These are phyloP conservation scores for Calliopsis andreniformis DNA, from an alignment of 1,140 invertebrate genomes.

Conservation along the genomic window DNA sequence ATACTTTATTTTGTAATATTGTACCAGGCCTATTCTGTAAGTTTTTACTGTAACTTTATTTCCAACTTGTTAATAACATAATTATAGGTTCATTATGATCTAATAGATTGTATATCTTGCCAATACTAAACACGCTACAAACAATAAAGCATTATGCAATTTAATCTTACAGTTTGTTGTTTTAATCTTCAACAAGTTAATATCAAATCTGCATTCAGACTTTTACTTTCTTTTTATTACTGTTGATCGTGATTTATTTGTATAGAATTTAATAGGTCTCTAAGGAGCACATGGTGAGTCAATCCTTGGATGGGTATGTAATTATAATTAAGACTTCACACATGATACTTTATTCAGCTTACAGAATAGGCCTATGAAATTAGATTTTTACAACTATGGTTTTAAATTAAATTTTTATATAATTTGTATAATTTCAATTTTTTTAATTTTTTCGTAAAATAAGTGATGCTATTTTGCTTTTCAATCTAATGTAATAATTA, in stretches of 20 bases:
- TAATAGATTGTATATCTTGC: constrained; percentile 77
- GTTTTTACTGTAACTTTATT: constrained; percentile 62
- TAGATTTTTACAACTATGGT: too few species aligned
- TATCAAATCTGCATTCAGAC: neutral
- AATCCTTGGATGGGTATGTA: constrained; percentile 70
- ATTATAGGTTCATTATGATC: constrained; percentile 62
- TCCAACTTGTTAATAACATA: constrained; percentile 54
- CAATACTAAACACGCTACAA: constrained; percentile 71
- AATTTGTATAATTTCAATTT: neutral
- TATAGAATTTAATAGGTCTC: constrained; percentile 35
- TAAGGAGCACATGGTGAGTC: constrained; percentile 45
- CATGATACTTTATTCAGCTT: constrained; percentile 60
- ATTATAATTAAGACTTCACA: constrained; percentile 58
- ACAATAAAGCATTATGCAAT: constrained; percentile 74
- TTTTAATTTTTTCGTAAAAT: neutral
- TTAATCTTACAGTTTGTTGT: constrained; percentile 66
- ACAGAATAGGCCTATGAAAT: constrained; percentile 76
- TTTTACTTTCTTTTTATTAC: neutral
- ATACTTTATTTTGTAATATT: constrained; percentile 61
- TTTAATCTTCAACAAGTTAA: constrained; percentile 46
- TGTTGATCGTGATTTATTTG: constrained; percentile 10
- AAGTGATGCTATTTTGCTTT: neutral
- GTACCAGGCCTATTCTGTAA: constrained; percentile 79
- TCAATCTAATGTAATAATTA: constrained; percentile 53
- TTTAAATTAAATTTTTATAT: too few species aligned